phyloP scores from a whole-genome alignment of 2,888 invertebrate species.

The Saturnia japonica region DNA sequence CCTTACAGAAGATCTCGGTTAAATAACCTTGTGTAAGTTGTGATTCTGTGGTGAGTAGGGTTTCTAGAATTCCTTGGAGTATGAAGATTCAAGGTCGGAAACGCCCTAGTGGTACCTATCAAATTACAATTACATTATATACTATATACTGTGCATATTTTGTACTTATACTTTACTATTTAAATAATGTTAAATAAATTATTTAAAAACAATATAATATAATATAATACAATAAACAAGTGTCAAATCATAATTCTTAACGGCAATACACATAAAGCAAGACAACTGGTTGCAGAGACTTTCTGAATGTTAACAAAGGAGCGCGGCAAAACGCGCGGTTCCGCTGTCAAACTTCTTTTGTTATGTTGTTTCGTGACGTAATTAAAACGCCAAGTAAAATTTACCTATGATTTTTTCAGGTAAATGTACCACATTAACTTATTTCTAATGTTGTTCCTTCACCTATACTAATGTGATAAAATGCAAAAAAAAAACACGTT shows the following conservation, averaged over 20 bases:
- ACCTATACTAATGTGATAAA: background rate
- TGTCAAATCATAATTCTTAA: slow-evolving; percentile 27
- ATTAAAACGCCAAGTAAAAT: slow-evolving; percentile 31
- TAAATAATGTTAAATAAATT: too few species aligned
- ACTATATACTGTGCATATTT: too few species aligned
- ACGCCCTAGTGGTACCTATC: too few species aligned
- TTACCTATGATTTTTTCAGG: background rate
- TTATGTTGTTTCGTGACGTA: slow-evolving; percentile 31
- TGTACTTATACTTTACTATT: too few species aligned
- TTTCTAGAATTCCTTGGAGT: too few species aligned
- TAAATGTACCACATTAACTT: background rate
- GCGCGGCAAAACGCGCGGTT: slow-evolving; percentile 49
- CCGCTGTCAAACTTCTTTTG: slow-evolving; percentile 37
- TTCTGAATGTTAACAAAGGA: slow-evolving; percentile 61
- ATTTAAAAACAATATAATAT: background rate
- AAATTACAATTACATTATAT: too few species aligned
- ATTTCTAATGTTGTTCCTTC: too few species aligned
- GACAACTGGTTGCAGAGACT: slow-evolving; percentile 48
- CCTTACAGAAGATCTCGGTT: too few species aligned
- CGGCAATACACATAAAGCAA: slow-evolving; percentile 30
- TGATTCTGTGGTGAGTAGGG: too few species aligned
- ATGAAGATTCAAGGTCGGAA: too few species aligned
- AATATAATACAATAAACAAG: background rate
- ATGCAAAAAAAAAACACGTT: too few species aligned
- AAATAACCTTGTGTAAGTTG: too few species aligned